Percentiles rank a stretch among this genome's conserved stretches.
phyloP scores from a whole-genome alignment of 2,113 vertebrate species.

The Corythoichthys haematopterus region DNA sequence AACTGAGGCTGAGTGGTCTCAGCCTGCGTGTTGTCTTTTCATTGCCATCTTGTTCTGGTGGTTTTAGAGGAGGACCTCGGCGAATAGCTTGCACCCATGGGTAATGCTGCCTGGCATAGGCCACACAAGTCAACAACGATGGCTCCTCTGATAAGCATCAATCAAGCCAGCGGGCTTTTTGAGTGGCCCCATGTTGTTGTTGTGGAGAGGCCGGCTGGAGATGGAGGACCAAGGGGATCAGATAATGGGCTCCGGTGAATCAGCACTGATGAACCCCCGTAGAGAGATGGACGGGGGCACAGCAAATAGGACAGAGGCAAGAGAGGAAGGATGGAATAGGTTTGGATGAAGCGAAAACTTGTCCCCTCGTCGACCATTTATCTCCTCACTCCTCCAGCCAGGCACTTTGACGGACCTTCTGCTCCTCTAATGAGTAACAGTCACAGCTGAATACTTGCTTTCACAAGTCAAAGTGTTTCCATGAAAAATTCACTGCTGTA shows the following conservation, averaged over 20 bases:
- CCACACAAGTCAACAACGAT: conserved; percentile 59
- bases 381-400: conserved; percentile 31
- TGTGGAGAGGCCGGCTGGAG: conserved; percentile 34
- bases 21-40: not conserved
- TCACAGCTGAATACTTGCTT: conserved; percentile 66
- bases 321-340: conserved; percentile 18
- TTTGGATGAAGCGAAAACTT: conserved; percentile 18
- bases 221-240: conserved; percentile 47
- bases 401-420: conserved; percentile 57
- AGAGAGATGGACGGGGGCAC: conserved; percentile 52
- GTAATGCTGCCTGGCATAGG: conserved; percentile 44
- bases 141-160: conserved; percentile 60
- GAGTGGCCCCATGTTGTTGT: conserved; percentile 47
- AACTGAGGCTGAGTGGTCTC: not conserved
- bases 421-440: conserved; percentile 62
- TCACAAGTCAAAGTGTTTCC: conserved; percentile 50
- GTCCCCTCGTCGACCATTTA: conserved; percentile 16
- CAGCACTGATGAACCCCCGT: conserved; percentile 57
- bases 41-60: conserved; percentile 17
- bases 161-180: conserved; percentile 41
- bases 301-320: conserved; percentile 10
- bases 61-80: conserved; percentile 24
- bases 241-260: conserved; percentile 55
- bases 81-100: conserved; percentile 25
- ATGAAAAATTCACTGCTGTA: conserved; percentile 28